Conservation (phyloP, 1,140 invertebrate species). For the Papilio machaon region DNA sequence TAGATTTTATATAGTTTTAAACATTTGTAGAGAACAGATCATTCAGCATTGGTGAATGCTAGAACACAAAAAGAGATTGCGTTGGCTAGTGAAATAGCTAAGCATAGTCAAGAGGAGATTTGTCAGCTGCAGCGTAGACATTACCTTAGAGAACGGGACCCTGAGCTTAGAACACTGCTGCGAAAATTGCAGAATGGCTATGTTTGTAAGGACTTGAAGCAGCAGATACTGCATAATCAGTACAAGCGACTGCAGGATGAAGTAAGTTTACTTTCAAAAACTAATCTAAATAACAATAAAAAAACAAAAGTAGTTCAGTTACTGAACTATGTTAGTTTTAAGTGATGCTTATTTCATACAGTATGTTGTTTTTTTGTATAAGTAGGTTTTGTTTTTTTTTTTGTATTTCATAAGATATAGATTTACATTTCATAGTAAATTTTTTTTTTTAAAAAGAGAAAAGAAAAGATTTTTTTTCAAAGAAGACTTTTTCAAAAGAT, state of each 20-base stretch:
- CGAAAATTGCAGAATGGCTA: slow-evolving; percentile 69
- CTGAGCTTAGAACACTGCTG: slow-evolving; percentile 54
- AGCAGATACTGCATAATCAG: slow-evolving; percentile 73
- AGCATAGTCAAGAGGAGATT: slow-evolving; percentile 56
- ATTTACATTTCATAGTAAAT: no score
- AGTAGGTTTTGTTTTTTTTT: no score
- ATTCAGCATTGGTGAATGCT: slow-evolving; percentile 71
- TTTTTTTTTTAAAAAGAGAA: no score
- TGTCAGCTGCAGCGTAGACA: slow-evolving; percentile 60
- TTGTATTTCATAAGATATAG: no score
- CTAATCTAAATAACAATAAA: no score
- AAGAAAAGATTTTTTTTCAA: no score
- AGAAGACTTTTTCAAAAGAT: no score
- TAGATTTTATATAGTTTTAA: no score
- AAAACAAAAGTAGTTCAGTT: no score
- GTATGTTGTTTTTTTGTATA: no score
- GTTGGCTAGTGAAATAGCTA: slow-evolving; percentile 62
- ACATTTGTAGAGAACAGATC: slow-evolving; percentile 69
- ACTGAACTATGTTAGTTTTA: no score
- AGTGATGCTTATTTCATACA: no score
- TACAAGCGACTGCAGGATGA: slow-evolving; percentile 68
- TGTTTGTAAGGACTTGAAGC: slow-evolving; percentile 65
- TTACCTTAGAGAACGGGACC: slow-evolving; percentile 67
- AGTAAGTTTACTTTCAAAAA: slow-evolving; percentile 45
- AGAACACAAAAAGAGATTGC: slow-evolving; percentile 63